Evolutionary conservation across 2,113 vertebrate species (phyloP).

Genomic region (Sigmodon hispidus): DNA sequence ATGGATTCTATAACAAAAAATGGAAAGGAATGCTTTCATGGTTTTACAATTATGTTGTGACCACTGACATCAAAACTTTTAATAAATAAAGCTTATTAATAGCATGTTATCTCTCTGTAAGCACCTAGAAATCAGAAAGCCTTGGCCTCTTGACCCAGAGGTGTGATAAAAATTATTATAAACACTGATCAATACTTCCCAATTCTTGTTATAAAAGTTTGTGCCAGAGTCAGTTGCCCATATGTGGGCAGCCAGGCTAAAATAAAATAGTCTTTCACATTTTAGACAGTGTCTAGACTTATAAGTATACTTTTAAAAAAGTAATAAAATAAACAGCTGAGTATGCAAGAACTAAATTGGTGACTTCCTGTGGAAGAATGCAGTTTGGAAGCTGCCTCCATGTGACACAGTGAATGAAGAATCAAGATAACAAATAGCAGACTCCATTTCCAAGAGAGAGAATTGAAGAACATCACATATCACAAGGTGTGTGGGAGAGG

Average conservation of each 20-base stretch:
- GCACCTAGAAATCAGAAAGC: neutral
- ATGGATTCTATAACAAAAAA: neutral
- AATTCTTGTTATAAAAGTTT: neutral
- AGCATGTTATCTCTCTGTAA: neutral
- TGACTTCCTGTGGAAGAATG: neutral
- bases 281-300: neutral
- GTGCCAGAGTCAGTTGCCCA: neutral
- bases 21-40: neutral
- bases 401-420: neutral
- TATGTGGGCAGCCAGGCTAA: neutral
- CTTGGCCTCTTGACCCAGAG: neutral
- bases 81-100: neutral
- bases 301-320: neutral
- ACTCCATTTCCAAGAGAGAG: neutral
- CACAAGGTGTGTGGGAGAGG: neutral
- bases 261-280: neutral
- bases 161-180: neutral
- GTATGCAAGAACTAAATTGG: neutral
- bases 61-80: neutral
- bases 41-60: neutral
- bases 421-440: neutral
- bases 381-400: neutral
- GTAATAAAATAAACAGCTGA: slow-evolving; percentile 15
- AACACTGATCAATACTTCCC: neutral
- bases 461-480: neutral